Percentiles rank a stretch among this genome's conserved stretches.
Evolutionary conservation across 2,113 vertebrate genomes (phyloP).

Genomic region (Tenebrosternarchus preto): DNA sequence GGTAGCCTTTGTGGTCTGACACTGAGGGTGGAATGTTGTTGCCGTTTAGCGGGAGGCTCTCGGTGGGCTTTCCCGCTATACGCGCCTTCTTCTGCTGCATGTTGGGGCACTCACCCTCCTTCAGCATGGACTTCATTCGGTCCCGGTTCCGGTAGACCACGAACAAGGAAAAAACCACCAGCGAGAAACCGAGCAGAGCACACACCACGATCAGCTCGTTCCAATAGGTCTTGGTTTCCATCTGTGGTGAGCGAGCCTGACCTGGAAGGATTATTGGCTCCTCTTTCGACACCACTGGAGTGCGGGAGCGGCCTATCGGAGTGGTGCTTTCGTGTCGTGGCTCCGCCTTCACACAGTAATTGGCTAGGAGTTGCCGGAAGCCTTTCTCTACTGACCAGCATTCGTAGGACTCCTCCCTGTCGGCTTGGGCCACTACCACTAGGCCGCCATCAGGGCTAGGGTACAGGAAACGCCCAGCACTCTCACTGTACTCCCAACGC

Average conservation of each 20-base stretch:
- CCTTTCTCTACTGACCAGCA: conserved; percentile 91
- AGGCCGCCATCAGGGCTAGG: conserved; percentile 83
- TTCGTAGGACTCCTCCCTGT: conserved; percentile 80
- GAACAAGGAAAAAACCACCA: conserved; percentile 80
- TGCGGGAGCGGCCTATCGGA: conserved; percentile 72
- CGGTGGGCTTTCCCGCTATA: conserved; percentile 73
- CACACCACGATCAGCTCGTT: conserved; percentile 91
- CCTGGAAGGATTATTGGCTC: conserved; percentile 70
- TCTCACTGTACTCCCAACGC: conserved; percentile 79
- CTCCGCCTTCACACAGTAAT: conserved; percentile 82
- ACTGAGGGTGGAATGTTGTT: conserved; percentile 69
- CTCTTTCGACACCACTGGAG: conserved; percentile 55
- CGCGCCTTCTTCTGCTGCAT: conserved; percentile 80
- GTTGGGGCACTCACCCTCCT: conserved; percentile 78
- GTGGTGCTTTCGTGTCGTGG: conserved; percentile 67
- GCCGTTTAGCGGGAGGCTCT: conserved; percentile 88
- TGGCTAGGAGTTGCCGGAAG: conserved; percentile 87
- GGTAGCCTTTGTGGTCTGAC: conserved; percentile 92
- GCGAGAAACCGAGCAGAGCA: conserved; percentile 74
- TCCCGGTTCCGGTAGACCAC: conserved; percentile 82
- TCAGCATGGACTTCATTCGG: conserved; percentile 87
- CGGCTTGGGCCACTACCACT: conserved; percentile 83
- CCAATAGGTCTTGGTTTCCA: conserved; percentile 88
- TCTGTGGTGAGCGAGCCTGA: conserved; percentile 65
- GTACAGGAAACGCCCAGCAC: conserved; percentile 76